phyloP scores from a whole-genome alignment of 1,140 invertebrate genomes.

The Megathymus violae region DNA sequence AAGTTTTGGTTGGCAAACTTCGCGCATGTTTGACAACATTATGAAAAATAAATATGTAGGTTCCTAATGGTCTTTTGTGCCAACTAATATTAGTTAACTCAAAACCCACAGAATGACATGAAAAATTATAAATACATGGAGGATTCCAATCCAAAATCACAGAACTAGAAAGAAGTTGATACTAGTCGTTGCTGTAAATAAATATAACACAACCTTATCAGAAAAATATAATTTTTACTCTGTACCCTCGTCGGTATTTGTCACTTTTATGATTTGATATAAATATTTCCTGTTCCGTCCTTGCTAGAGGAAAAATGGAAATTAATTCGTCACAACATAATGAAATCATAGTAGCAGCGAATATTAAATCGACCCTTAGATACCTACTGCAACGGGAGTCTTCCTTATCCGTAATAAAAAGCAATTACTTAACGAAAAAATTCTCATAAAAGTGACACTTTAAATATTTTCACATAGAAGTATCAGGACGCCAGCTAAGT shows the following conservation, averaged over 20 bases:
- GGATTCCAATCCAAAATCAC: no score
- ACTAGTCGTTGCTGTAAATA: no score
- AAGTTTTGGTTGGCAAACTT: no score
- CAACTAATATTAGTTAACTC: no score
- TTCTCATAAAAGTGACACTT: slow-evolving; percentile 25
- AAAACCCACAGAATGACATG: no score
- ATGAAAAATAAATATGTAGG: no score
- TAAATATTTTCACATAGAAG: slow-evolving; percentile 27
- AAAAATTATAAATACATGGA: no score
- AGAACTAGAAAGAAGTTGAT: no score
- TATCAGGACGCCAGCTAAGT: slow-evolving; percentile 19
- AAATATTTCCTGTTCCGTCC: slow-evolving; percentile 5
- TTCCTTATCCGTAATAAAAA: slow-evolving; percentile 9
- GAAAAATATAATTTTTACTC: no score
- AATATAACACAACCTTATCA: no score
- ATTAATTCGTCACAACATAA: slow-evolving; percentile 11
- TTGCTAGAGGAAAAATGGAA: slow-evolving; percentile 6
- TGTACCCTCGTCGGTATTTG: background rate
- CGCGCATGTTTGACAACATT: no score
- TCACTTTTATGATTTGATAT: background rate
- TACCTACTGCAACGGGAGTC: slow-evolving; percentile 1
- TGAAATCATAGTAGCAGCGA: slow-evolving; percentile 8
- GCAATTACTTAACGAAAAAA: slow-evolving; percentile 30
- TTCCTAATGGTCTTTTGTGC: no score
- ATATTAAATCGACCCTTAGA: slow-evolving; percentile 14